Base-by-base conservation (phyloP, 2,113 vertebrate genomes). In the Steatornis caripensis region DNA sequence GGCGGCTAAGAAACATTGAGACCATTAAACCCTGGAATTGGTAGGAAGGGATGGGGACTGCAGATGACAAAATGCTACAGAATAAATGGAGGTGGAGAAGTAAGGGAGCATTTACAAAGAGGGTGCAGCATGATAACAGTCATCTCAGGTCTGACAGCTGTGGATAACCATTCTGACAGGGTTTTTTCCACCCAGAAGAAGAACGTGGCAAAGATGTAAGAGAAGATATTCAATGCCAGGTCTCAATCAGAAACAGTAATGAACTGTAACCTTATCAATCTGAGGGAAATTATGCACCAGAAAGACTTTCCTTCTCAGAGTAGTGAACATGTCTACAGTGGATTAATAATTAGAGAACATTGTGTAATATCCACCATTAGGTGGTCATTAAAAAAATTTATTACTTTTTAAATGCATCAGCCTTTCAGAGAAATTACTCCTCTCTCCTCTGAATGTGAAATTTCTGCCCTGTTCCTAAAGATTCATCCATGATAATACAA, bases 301-400 rank as follows among this genome's bases (percentile, higher is more conserved):
- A 90, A 61, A 46, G 5, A 36, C 39, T 75, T 87, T 77, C 45
- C 60, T 86, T 86, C 55, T 89, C 55, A 81, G 26, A 68, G 60
- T 45, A 89, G 30, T 84, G 75, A 86, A 75, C 69, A 43, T 26
- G 51, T 71, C 71, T 66, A 34, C 37, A 89, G 80, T 61, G 32
- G 39, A 75, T 94, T 96, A 91, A 87, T 94, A 90, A 89, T 87
- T 89, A 92, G 51, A 90, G 88, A 93, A 75, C 65, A 90, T n/a
- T 78, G 41, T 68, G 76, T 84, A 94, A 71, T 84, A 19, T 58
- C 88, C 80, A 43, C 64, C 46, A 70, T 93, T 92, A 92, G 19
- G 24, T 57, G 78, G 72, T 45, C 65, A 81, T 89, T 88, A 81
- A 96, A 96, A 84, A 94, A 92, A 93, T 88, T 84, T 92, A 89